These are phyloP conservation scores for Teleogryllus oceanicus DNA, from an alignment of 2,888 invertebrate genomes.

Conservation along the genomic window DNA sequence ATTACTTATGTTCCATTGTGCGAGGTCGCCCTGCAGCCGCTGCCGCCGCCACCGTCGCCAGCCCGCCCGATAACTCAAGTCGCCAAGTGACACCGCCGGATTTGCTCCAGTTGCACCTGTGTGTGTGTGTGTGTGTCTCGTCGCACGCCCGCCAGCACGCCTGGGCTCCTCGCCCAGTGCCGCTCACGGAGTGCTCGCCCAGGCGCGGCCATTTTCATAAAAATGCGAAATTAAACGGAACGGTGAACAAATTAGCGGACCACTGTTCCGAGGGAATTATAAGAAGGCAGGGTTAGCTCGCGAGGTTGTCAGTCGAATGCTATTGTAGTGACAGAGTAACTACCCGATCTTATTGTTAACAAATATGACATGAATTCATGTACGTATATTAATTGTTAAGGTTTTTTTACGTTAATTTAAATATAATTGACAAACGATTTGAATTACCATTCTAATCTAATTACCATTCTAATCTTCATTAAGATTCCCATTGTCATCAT, in stretches of 20 bases:
- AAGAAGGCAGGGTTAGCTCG: background rate
- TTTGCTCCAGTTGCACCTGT: slow-evolving; percentile 1
- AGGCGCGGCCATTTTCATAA: background rate
- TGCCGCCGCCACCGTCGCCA: background rate
- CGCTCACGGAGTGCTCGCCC: background rate
- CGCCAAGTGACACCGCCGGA: slow-evolving; percentile 1
- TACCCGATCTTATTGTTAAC: too few relatives aligned
- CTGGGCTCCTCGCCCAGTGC: background rate
- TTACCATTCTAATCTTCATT: too few relatives aligned
- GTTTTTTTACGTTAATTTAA: too few relatives aligned
- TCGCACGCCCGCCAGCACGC: background rate
- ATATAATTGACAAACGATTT: too few relatives aligned
- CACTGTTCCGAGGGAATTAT: background rate
- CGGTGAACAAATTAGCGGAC: background rate
- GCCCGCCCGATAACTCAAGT: slow-evolving; percentile 8
- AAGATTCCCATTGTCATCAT: too few relatives aligned
- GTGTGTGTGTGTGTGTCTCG: background rate
- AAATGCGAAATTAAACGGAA: background rate
- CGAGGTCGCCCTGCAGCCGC: background rate
- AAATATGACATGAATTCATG: too few relatives aligned
- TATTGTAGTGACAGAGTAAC: too few relatives aligned
- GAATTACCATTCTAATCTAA: too few relatives aligned
- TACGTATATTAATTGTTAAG: too few relatives aligned
- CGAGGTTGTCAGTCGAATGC: too few relatives aligned
- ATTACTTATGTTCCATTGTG: slow-evolving; percentile 10